phyloP scores from a whole-genome alignment of 2,113 vertebrate genomes.

The Hippocampus zosterae region DNA sequence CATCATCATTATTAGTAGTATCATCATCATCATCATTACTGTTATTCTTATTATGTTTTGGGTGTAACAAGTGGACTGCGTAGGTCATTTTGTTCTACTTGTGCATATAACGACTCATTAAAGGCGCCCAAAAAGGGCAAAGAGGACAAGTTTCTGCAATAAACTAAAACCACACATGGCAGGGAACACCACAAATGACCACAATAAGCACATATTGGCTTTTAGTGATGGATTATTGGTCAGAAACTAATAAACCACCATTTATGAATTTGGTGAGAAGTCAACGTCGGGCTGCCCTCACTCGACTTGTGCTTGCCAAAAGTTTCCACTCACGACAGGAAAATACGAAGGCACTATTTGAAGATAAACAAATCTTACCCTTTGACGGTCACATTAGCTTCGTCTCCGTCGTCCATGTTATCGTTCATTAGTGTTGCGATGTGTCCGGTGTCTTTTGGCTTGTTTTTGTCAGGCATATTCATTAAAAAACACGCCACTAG shows the following conservation, averaged over 20 bases:
- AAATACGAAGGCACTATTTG: neutral
- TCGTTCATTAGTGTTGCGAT: neutral
- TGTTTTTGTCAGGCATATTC: neutral
- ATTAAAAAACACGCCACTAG: neutral
- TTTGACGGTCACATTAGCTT: neutral
- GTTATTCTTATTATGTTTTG: too few species aligned
- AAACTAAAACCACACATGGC: neutral
- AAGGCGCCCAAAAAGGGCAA: neutral
- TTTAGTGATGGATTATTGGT: neutral
- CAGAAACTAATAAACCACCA: neutral
- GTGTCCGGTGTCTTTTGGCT: neutral
- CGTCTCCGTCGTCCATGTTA: constrained; percentile 1
- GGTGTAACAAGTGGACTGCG: too few species aligned
- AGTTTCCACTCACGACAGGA: neutral
- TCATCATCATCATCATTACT: too few species aligned
- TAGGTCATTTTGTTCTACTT: too few species aligned
- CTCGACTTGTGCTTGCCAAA: neutral
- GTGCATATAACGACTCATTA: neutral
- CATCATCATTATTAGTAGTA: too few species aligned
- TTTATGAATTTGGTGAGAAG: neutral
- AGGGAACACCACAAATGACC: neutral
- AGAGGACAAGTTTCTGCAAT: neutral
- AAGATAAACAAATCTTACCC: neutral
- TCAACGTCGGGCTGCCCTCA: neutral
- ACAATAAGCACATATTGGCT: neutral